phyloP scores from a whole-genome alignment of 2,888 invertebrate species.

The Myopa testacea region DNA sequence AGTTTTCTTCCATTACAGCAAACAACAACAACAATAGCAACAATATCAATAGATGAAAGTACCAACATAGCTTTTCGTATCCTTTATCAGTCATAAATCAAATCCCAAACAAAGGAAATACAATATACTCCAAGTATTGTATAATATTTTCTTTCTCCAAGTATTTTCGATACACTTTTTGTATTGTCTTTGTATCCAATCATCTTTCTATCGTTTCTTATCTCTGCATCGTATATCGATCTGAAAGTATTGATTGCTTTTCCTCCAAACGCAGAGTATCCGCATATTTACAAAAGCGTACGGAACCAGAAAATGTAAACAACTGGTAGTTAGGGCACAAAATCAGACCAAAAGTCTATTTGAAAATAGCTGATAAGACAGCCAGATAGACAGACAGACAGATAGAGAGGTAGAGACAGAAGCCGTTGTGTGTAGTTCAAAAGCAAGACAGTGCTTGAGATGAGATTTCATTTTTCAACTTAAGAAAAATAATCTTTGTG shows the following conservation, averaged over 20 bases:
- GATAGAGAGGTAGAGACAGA: neutral
- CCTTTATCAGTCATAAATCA: constrained; percentile 13
- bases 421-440: neutral
- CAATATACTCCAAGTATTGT: neutral
- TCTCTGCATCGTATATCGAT: neutral
- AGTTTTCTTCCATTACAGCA: constrained; percentile 10
- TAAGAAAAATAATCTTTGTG: constrained; percentile 16
- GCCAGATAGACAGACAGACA: constrained; percentile 3
- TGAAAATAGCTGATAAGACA: constrained; percentile 30
- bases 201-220: constrained; percentile 17
- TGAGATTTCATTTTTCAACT: constrained; percentile 24
- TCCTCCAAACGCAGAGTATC: neutral
- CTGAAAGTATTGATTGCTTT: constrained; percentile 2
- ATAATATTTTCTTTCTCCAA: neutral
- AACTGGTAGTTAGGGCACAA: constrained; percentile 8
- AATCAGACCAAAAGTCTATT: constrained; percentile 24
- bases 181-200: neutral
- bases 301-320: neutral
- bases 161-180: neutral
- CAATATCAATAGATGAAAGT: neutral
- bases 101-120: neutral
- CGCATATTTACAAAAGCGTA: too few relatives aligned
- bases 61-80: neutral
- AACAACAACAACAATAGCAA: neutral
- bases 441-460: neutral